These are phyloP conservation scores for Cyanoliseus patagonus DNA, from an alignment of 2,113 vertebrate species.

Conservation along the genomic window DNA sequence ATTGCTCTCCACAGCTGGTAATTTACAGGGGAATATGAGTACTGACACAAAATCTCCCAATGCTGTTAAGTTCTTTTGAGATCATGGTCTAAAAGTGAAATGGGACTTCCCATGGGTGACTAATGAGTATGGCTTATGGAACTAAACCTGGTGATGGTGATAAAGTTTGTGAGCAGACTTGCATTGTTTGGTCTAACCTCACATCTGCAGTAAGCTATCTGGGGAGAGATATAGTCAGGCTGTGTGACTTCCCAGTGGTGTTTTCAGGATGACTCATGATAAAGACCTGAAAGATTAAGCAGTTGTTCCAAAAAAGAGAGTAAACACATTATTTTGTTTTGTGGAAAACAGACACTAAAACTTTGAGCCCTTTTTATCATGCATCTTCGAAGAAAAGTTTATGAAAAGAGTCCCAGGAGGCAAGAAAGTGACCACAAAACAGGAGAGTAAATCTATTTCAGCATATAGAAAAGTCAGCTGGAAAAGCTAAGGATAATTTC, in stretches of 20 bases:
- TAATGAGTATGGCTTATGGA: not conserved
- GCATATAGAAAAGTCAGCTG: not conserved
- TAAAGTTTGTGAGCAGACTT: not conserved
- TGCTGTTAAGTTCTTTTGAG: not conserved
- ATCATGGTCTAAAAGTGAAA: not conserved
- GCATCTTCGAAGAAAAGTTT: not conserved
- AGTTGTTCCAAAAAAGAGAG: not conserved
- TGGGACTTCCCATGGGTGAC: not conserved
- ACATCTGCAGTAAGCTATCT: not conserved
- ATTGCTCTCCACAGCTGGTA: not conserved
- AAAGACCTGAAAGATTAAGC: not conserved
- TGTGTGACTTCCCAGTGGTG: not conserved
- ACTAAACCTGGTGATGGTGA: not conserved
- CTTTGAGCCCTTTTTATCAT: not conserved
- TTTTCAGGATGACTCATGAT: not conserved
- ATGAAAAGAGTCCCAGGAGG: not conserved
- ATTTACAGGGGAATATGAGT: not conserved
- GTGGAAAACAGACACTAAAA: not conserved
- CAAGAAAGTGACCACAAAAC: not conserved
- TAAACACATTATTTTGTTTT: not conserved
- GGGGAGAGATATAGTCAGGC: not conserved
- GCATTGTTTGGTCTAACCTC: not conserved
- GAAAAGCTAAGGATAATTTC: not conserved
- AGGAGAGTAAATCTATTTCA: not conserved
- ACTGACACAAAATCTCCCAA: not conserved